These are phyloP conservation scores for Episyrphus balteatus DNA, from an alignment of 1,140 invertebrate genomes.

Conservation along the genomic window DNA sequence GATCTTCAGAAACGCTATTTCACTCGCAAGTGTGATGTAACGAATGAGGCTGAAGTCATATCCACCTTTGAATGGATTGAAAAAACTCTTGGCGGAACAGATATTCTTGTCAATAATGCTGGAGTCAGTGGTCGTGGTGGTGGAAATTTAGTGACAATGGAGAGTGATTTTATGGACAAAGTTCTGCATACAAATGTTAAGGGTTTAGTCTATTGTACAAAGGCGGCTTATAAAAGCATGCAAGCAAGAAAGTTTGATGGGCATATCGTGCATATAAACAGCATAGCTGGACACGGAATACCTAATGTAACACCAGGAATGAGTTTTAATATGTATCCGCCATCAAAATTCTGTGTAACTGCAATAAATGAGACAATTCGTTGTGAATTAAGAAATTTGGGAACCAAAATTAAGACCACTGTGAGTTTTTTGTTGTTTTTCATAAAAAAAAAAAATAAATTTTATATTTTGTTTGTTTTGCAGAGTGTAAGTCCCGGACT, in stretches of 20 bases:
- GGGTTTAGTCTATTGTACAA: conserved; percentile 53
- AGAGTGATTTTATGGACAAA: conserved; percentile 1
- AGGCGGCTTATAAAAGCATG: conserved; percentile 56
- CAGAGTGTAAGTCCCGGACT: conserved; percentile 49
- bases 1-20: conserved; percentile 15
- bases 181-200: conserved; percentile 55
- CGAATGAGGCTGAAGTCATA: conserved; percentile 47
- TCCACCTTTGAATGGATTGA: conserved; percentile 49
- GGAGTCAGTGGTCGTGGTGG: conserved; percentile 41
- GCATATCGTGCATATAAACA: conserved; percentile 63
- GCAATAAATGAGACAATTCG: conserved; percentile 51
- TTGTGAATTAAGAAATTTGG: conserved; percentile 47
- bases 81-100: conserved; percentile 43
- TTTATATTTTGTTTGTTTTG: conserved; percentile 10
- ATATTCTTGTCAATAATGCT: conserved; percentile 66
- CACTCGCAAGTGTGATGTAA: conserved; percentile 51
- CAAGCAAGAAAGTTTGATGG: conserved; percentile 46
- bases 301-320: conserved; percentile 24
- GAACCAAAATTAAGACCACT: conserved; percentile 53
- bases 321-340: conserved; percentile 44
- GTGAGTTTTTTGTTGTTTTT: conserved; percentile 37
- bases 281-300: conserved; percentile 42
- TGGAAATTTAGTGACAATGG: conserved; percentile 19
- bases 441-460: not conserved
- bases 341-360: conserved; percentile 57